These are phyloP conservation scores for Microplitis demolitor DNA, from an alignment of 1,140 invertebrate genomes.

Conservation along the genomic window DNA sequence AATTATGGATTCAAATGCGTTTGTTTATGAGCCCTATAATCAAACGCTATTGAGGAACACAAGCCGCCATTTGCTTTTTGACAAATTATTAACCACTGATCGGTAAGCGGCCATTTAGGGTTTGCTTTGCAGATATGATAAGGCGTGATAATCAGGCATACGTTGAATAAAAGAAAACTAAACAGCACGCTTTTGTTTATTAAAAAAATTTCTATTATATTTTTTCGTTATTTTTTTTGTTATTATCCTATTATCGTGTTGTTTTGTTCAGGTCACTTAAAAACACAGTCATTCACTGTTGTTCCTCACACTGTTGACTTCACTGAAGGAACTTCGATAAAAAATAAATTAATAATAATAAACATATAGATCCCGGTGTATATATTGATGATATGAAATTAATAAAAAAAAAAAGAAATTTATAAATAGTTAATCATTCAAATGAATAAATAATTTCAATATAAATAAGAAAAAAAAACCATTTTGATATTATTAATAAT, in stretches of 20 bases:
- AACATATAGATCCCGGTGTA: slow-evolving; percentile 42
- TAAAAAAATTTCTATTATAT: slow-evolving; percentile 10
- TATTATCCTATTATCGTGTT: slow-evolving; percentile 60
- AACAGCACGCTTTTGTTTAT: not conserved
- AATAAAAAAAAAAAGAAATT: slow-evolving; percentile 18
- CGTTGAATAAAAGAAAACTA: slow-evolving; percentile 25
- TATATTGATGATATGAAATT: slow-evolving; percentile 23
- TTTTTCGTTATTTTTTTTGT: slow-evolving; percentile 39
- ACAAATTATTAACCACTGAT: too few relatives aligned
- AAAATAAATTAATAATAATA: slow-evolving; percentile 39
- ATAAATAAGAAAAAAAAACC: slow-evolving; percentile 19
- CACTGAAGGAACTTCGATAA: slow-evolving; percentile 47
- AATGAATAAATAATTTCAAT: not conserved
- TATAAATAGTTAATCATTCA: slow-evolving; percentile 44
- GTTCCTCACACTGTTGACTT: slow-evolving; percentile 58
- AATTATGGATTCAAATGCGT: too few relatives aligned
- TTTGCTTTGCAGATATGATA: too few relatives aligned
- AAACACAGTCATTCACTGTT: slow-evolving; percentile 58
- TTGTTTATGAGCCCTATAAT: too few relatives aligned
- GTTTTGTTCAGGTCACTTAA: slow-evolving; percentile 64
- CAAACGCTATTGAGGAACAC: too few relatives aligned
- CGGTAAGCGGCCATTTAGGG: too few relatives aligned
- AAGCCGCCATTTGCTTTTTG: too few relatives aligned
- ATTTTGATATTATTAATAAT: not conserved
- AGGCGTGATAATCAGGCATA: too few relatives aligned